Conservation (phyloP, 1,140 invertebrate species). For the Ephestia elutella region DNA sequence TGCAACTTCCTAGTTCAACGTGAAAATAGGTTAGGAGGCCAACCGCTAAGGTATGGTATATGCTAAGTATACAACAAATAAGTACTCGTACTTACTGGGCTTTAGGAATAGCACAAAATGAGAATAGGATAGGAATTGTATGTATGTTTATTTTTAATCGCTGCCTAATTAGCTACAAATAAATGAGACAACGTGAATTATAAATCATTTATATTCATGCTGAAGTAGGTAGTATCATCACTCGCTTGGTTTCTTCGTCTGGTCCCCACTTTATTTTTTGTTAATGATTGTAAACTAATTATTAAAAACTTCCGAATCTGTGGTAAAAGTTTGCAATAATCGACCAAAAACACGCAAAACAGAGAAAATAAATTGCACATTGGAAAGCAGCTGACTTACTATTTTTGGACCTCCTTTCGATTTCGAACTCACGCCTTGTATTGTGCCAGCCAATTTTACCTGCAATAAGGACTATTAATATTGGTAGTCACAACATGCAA, state of each 20-base stretch:
- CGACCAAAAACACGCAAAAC: background rate
- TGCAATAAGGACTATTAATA: background rate
- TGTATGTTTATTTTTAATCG: no score
- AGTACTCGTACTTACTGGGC: no score
- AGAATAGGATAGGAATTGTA: no score
- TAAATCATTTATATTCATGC: no score
- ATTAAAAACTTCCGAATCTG: background rate
- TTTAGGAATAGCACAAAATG: no score
- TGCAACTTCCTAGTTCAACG: background rate
- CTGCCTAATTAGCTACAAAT: no score
- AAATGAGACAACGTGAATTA: no score
- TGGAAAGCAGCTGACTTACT: background rate
- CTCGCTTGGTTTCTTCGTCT: no score
- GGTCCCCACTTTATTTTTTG: no score
- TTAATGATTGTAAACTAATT: background rate
- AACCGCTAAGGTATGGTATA: no score
- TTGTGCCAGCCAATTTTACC: background rate
- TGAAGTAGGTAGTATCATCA: no score
- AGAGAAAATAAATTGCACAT: background rate
- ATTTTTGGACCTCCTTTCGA: background rate
- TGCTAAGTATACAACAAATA: no score
- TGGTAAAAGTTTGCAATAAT: background rate
- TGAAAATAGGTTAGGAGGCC: background rate
- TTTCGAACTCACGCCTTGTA: background rate
- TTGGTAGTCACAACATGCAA: background rate